Base-by-base conservation (phyloP, 2,797 vertebrate species). In the Rachycentron canadum region DNA sequence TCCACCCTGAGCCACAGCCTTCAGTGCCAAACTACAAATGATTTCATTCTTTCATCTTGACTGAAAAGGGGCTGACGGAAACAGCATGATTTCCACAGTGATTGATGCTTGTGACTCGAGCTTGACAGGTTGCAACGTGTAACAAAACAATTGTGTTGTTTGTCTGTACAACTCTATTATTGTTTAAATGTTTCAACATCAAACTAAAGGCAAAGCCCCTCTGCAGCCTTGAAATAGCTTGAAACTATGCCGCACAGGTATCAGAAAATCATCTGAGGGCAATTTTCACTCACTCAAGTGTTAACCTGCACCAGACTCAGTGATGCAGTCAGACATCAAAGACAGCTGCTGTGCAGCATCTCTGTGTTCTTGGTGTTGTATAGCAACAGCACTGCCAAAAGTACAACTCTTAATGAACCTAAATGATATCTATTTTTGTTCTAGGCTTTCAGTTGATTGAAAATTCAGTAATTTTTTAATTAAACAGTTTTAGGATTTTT, bases 101-200 rank as follows among this genome's bases (percentile, higher is more conserved):
- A 88, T 17, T 76, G 84, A 83, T 79, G 69, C 25, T 17, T 4
- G 60, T 64, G 66, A 82, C 67, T 49, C 47, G 32, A 69, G 45
- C 52, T 34, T 60, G 59, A 77, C 65, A 72, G 78, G 47, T 38
- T 43, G 43, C 62, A 58, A 21, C 55, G 4, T 21, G 55, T 17
- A 21, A 64, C 34, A 59, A 53, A 78, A 81, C 79, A 75, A 58
- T 71, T 60, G 58, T 60, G 70, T 59, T 56, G 43, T 56, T 73
- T 70, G 53, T 82, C 50, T 47, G 55, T 49, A 72, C 65, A 65
- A 66, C 32, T 69, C 55, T 14, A 21, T 71, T 74, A 76, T 58
- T 53, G 49, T 65, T 74, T 41, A 62, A 80, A 76, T 43, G 50
- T 56, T 66, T 73, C 65, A 45, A 80, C 69, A 53, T 79, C 50